Conservation (phyloP, 2,888 invertebrate species). For the Schizotus pectinicornis region DNA sequence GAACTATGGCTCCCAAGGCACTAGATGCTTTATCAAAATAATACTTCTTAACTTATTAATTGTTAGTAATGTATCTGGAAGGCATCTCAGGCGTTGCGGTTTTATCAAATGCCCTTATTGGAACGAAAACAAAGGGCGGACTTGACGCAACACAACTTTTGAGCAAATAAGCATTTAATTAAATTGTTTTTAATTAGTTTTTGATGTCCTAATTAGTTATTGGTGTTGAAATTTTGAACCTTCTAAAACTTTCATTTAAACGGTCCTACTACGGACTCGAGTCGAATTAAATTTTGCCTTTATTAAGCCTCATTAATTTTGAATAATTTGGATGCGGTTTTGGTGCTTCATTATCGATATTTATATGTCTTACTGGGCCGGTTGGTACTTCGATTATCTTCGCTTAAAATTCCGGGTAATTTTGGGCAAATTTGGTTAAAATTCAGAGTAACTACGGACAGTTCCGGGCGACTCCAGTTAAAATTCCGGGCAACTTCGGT, state of each 20-base stretch:
- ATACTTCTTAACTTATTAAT: constrained; percentile 53
- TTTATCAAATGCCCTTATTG: constrained; percentile 30
- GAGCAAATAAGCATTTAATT: constrained; percentile 35
- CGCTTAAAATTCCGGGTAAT: too few relatives aligned
- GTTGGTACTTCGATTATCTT: too few relatives aligned
- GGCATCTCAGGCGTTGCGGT: constrained; percentile 42
- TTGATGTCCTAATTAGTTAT: constrained; percentile 33
- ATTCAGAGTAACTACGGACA: too few relatives aligned
- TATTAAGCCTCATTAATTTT: too few relatives aligned
- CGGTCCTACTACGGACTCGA: background rate
- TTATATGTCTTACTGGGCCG: too few relatives aligned
- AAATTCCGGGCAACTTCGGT: too few relatives aligned
- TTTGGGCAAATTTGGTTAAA: too few relatives aligned
- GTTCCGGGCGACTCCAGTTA: too few relatives aligned
- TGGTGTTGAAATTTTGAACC: constrained; percentile 19
- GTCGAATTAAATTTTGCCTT: constrained; percentile 8
- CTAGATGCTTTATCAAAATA: constrained; percentile 53
- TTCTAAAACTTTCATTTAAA: constrained; percentile 14
- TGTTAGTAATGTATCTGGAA: constrained; percentile 48
- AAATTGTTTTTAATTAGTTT: constrained; percentile 37
- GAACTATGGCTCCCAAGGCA: constrained; percentile 46
- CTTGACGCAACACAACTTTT: constrained; percentile 11
- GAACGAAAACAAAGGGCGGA: constrained; percentile 10
- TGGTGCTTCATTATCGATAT: too few relatives aligned
- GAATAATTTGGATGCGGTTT: too few relatives aligned